Percentiles rank a stretch among this genome's conserved stretches.
Evolutionary conservation across 1,140 invertebrate genomes (phyloP).

Genomic region (Rhynchophorus ferrugineus): DNA sequence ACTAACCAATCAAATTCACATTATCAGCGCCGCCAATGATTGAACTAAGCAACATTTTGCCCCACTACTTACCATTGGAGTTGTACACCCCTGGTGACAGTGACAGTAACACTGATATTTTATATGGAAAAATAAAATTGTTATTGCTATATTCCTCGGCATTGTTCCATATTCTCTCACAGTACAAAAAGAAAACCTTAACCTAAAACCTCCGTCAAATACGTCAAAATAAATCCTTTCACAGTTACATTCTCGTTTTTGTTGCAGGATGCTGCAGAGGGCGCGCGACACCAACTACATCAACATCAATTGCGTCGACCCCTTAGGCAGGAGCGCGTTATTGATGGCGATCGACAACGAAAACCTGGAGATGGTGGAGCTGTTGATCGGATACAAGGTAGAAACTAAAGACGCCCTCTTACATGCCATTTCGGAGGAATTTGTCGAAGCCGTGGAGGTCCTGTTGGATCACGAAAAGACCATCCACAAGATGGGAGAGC

Average conservation of each 20-base stretch:
- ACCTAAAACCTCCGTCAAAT: too few relatives aligned
- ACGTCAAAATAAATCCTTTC: too few relatives aligned
- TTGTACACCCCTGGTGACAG: too few relatives aligned
- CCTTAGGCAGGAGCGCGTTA: conserved; percentile 82
- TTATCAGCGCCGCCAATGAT: too few relatives aligned
- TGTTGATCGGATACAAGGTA: conserved; percentile 80
- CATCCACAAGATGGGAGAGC: conserved; percentile 68
- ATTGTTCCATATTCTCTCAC: too few relatives aligned
- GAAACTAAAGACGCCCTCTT: conserved; percentile 89
- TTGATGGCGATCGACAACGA: conserved; percentile 98
- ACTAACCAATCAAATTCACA: too few relatives aligned
- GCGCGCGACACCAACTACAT: conserved; percentile 72
- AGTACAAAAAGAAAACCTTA: too few relatives aligned
- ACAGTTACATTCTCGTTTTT: conserved; percentile 7
- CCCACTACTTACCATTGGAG: too few relatives aligned
- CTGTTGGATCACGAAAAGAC: conserved; percentile 87
- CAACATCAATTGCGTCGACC: conserved; percentile 97
- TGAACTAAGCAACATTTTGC: too few relatives aligned
- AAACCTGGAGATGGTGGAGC: conserved; percentile 97
- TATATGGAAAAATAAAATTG: too few relatives aligned
- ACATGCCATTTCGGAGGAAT: conserved; percentile 96
- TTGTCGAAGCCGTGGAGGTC: conserved; percentile 95
- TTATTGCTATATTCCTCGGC: too few relatives aligned
- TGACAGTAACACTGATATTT: too few relatives aligned
- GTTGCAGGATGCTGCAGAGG: conserved; percentile 64